These are phyloP conservation scores for Luehdorfia chinensis DNA, from an alignment of 1,140 invertebrate genomes.

Conservation along the genomic window DNA sequence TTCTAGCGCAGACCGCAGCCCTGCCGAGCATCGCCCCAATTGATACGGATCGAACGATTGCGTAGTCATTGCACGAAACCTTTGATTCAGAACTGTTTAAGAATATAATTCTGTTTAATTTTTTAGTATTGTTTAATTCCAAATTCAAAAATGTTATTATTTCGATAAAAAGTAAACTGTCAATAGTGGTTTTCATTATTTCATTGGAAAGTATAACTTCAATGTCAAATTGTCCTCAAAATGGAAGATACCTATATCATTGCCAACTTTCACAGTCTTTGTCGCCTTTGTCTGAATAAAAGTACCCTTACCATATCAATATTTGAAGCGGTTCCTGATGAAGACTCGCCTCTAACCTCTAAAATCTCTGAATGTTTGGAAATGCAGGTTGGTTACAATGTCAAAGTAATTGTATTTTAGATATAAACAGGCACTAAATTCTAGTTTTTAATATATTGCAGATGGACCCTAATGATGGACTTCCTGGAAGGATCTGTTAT, in stretches of 20 bases:
- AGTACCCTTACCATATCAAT: slow-evolving; percentile 78
- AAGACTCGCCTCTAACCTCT: slow-evolving; percentile 66
- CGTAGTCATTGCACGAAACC: slow-evolving; percentile 53
- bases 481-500: slow-evolving; percentile 79
- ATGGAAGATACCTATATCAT: slow-evolving; percentile 77
- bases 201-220: slow-evolving; percentile 25
- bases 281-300: slow-evolving; percentile 78
- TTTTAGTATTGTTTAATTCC: background rate
- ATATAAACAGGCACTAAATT: too few relatives aligned
- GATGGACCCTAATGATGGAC: slow-evolving; percentile 77
- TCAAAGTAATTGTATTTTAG: background rate
- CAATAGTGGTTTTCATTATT: slow-evolving; percentile 4
- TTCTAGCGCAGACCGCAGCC: slow-evolving; percentile 53
- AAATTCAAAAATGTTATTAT: slow-evolving; percentile 1
- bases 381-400: slow-evolving; percentile 44
- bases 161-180: slow-evolving; percentile 3
- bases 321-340: slow-evolving; percentile 69
- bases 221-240: slow-evolving; percentile 45
- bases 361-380: slow-evolving; percentile 68
- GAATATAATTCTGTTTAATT: slow-evolving; percentile 24
- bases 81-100: slow-evolving; percentile 29
- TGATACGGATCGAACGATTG: slow-evolving; percentile 66
- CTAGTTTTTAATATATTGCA: slow-evolving; percentile 38
- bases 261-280: slow-evolving; percentile 75
- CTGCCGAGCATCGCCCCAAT: slow-evolving; percentile 63